Base-by-base conservation (phyloP, 2,797 vertebrate genomes). In the Acipenser oxyrinchus region DNA sequence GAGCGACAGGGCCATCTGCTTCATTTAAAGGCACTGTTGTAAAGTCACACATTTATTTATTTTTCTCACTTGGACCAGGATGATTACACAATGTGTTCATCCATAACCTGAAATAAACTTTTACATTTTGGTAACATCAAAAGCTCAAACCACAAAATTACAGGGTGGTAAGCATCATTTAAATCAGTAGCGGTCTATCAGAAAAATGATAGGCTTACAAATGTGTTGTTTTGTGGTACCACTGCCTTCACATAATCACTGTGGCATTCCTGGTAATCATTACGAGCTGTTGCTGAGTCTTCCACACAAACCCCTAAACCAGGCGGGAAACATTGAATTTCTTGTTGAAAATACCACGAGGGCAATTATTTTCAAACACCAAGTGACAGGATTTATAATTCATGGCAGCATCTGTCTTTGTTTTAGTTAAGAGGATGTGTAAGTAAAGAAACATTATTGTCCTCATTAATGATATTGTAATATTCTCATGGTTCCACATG, bases 21-120 rank as follows among this genome's bases (percentile, higher is more conserved):
- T 37, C 37, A 37, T 37, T 37, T 37, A 37, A 37, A 37, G 37
- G 37, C 37, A 37, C 37, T 37, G 37, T 37, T 37, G 37, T 37
- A 37, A 37, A 37, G 37, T 37, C 37, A 37, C 37, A 37, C 37
- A 37, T 37, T 37, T 37, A 37, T 37, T 37, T 37, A 37, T 37
- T 37, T 37, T 37, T 37, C 37, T 37, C 37, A 37, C 37, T 37
- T 37, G 37, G 37, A 37, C 37, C 37, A 37, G 5, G 37, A 37
- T 37, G 37, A 37, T 37, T 37, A 37, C 37, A 37, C 4, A 4
- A 37, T 76, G 78, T 75, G 72, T 75, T 81, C 63, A 74, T 57
- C 76, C 71, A 73, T 79, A 79, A 76, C 72, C 77, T 73, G 82
- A 88, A 89, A 88, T 85, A 88, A 80, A 10, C 82, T 75, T 71